phyloP scores from a whole-genome alignment of 2,113 vertebrate species.

The Actinemys pallida region DNA sequence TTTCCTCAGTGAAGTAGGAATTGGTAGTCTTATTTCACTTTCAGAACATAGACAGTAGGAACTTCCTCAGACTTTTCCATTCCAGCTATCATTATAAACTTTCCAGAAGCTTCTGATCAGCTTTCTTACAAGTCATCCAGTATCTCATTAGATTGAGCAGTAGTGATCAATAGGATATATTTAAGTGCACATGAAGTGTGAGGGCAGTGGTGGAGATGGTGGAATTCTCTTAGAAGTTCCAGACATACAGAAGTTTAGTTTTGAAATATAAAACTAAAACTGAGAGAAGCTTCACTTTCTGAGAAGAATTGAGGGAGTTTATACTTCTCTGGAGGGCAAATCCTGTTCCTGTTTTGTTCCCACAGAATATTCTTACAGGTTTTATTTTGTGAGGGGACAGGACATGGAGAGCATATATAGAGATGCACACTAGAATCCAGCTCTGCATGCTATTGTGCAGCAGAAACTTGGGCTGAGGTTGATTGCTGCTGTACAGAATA shows the following conservation, averaged over 20 bases:
- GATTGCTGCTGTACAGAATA: background rate
- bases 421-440: background rate
- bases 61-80: background rate
- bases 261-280: background rate
- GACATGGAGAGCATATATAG: background rate
- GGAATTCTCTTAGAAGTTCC: background rate
- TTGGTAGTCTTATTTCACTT: background rate
- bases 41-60: background rate
- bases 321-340: background rate
- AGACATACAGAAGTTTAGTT: background rate
- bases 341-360: fast-evolving
- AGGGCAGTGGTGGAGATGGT: background rate
- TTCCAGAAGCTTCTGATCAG: background rate
- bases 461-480: background rate
- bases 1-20: background rate
- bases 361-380: background rate
- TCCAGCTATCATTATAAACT: background rate
- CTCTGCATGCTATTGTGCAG: fast-evolving
- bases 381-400: background rate
- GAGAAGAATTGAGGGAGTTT: background rate
- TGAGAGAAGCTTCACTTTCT: background rate
- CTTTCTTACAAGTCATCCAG: background rate
- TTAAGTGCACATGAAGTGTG: background rate
- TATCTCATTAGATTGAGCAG: background rate
- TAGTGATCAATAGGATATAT: background rate